A percentile compares a stretch with the other conserved stretches of the same genome.
phyloP scores from a whole-genome alignment of 1,140 invertebrate species.

The Ephestia elutella region DNA sequence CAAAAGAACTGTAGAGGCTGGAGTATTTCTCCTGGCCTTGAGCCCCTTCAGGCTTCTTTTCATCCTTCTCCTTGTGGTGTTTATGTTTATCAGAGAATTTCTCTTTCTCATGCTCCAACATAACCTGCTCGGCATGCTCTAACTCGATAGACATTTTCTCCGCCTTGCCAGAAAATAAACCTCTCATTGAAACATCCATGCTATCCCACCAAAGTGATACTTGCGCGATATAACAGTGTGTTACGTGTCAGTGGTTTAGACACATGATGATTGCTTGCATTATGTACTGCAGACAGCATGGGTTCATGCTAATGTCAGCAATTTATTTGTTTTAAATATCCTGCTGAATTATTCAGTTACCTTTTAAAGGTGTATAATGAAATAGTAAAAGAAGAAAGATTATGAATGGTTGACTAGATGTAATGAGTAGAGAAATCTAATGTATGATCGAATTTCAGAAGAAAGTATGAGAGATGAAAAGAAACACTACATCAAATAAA shows the following conservation, averaged over 20 bases:
- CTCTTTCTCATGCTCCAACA: constrained; percentile 68
- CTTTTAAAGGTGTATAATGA: too few relatives aligned
- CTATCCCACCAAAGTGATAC: constrained; percentile 40
- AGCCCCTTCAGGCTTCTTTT: constrained; percentile 45
- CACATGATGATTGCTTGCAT: constrained; percentile 17
- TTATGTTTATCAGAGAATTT: constrained; percentile 63
- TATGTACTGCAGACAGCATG: constrained; percentile 5
- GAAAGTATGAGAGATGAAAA: too few relatives aligned
- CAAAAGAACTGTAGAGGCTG: constrained; percentile 73
- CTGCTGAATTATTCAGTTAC: too few relatives aligned
- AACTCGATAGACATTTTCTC: constrained; percentile 71
- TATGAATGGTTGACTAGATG: too few relatives aligned
- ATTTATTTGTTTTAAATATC: not conserved
- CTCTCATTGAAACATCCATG: constrained; percentile 49
- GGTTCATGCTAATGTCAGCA: not conserved
- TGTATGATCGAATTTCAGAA: too few relatives aligned
- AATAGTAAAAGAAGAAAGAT: too few relatives aligned
- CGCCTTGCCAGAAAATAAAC: constrained; percentile 73
- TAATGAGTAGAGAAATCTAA: too few relatives aligned
- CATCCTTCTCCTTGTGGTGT: constrained; percentile 57
- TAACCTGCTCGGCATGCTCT: constrained; percentile 71
- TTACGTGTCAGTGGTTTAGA: constrained; percentile 35
- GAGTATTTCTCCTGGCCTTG: constrained; percentile 69
- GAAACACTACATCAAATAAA: too few relatives aligned
- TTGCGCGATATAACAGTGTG: constrained; percentile 40